Conservation (phyloP, 1,140 invertebrate genomes). For the Drosophila asahinai region DNA sequence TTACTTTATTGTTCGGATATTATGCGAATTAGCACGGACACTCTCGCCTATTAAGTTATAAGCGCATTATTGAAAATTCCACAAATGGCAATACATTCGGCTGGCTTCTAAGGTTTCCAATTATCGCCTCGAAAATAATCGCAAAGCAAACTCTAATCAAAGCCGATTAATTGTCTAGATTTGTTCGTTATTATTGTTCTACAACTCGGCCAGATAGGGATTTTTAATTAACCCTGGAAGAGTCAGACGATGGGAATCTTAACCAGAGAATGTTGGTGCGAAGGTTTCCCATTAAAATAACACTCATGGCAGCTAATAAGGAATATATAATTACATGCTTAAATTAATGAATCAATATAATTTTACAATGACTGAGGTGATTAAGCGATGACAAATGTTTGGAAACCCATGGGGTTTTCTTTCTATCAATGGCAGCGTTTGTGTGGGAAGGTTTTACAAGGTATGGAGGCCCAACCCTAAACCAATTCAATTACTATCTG, state of each 20-base stretch:
- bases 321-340: conserved; percentile 21
- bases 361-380: conserved; percentile 15
- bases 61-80: conserved; percentile 39
- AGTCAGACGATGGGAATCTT: conserved; percentile 9
- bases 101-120: conserved; percentile 20
- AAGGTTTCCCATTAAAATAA: conserved; percentile 14
- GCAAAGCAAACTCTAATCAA: conserved; percentile 40
- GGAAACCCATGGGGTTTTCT: neutral
- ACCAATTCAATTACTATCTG: conserved; percentile 34
- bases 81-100: conserved; percentile 8
- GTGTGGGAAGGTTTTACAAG: conserved; percentile 27
- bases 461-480: conserved; percentile 20
- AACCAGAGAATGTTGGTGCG: conserved; percentile 19
- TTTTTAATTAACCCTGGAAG: conserved; percentile 12
- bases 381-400: conserved; percentile 48
- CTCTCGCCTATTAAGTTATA: conserved; percentile 11
- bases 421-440: conserved; percentile 26
- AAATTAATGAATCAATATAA: conserved; percentile 24
- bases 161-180: conserved; percentile 33
- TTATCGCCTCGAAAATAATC: conserved; percentile 30
- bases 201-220: conserved; percentile 4
- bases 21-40: conserved; percentile 71
- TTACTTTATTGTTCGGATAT: conserved; percentile 50
- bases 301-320: conserved; percentile 16
- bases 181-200: conserved; percentile 12